Percentiles rank a stretch among this genome's conserved stretches.
Evolutionary conservation across 2,113 vertebrate genomes (phyloP).

Genomic region (Microcebus lehilahytsara): DNA sequence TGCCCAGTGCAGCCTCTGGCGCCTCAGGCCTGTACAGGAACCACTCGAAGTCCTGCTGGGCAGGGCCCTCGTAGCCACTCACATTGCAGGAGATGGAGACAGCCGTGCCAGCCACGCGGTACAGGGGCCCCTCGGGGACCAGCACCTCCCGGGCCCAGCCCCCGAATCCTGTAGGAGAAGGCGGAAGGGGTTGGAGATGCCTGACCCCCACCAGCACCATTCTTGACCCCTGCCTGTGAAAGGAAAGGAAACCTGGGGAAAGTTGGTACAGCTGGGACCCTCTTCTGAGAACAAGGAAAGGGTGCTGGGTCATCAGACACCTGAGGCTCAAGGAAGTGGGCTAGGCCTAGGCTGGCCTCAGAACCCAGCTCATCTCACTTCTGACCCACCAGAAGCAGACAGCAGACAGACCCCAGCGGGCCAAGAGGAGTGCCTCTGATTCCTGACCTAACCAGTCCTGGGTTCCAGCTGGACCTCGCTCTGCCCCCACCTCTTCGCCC

Average conservation of each 20-base stretch:
- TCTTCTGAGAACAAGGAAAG: neutral
- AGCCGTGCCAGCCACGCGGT: slow-evolving; percentile 88
- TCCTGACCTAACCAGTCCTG: neutral
- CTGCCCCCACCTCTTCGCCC: too few species aligned
- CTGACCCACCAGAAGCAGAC: neutral
- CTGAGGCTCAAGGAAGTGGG: neutral
- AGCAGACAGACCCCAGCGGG: neutral
- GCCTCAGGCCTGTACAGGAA: slow-evolving; percentile 86
- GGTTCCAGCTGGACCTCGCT: neutral
- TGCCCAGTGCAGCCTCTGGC: slow-evolving; percentile 81
- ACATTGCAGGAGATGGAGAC: slow-evolving; percentile 89
- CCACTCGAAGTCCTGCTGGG: slow-evolving; percentile 92
- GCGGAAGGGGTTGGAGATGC: neutral
- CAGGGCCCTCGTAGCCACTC: slow-evolving; percentile 86
- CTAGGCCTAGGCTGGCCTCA: neutral
- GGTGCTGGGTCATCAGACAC: neutral
- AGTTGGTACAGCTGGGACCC: neutral
- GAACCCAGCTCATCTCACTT: neutral
- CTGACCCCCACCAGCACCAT: neutral
- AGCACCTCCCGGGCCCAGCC: slow-evolving; percentile 86
- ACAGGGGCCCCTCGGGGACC: slow-evolving; percentile 87
- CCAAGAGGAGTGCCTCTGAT: neutral
- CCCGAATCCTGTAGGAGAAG: slow-evolving; percentile 65
- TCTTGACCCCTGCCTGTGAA: neutral
- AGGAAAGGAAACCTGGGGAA: neutral